Conservation (phyloP, 2,113 vertebrate species). For the Myrmophylax atrothorax region DNA sequence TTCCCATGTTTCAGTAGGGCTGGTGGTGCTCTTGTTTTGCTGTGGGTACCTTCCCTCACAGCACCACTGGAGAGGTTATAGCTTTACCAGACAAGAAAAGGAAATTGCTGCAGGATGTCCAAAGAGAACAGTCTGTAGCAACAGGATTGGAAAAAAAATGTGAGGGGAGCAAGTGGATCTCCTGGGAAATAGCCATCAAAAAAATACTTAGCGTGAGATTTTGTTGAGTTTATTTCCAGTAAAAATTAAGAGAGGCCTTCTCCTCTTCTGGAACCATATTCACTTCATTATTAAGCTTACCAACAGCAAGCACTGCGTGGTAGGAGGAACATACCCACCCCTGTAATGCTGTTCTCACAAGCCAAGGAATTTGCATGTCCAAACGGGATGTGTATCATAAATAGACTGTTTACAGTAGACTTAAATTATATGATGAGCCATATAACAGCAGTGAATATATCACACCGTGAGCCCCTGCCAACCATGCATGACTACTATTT, state of each 20-base stretch:
- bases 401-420: slow-evolving; percentile 52
- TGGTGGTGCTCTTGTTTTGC: neutral
- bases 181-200: neutral
- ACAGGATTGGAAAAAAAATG: neutral
- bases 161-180: neutral
- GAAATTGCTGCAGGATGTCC: neutral
- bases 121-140: neutral
- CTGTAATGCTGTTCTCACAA: slow-evolving; percentile 13
- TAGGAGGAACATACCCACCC: neutral
- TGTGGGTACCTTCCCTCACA: neutral
- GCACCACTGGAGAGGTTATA: neutral
- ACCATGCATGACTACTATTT: slow-evolving; percentile 47
- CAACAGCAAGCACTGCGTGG: neutral
- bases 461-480: slow-evolving; percentile 19
- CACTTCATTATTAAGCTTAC: neutral
- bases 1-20: neutral
- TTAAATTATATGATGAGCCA: slow-evolving; percentile 51
- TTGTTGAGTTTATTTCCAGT: slow-evolving; percentile 11
- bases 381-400: slow-evolving; percentile 40
- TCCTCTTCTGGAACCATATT: slow-evolving; percentile 14
- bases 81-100: neutral
- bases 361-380: slow-evolving; percentile 39
- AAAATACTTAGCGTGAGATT: neutral
- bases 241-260: slow-evolving; percentile 10
- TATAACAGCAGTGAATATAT: slow-evolving; percentile 40